Base-by-base conservation (phyloP, 1,140 invertebrate genomes). In the Ptiloglossa arizonensis region DNA sequence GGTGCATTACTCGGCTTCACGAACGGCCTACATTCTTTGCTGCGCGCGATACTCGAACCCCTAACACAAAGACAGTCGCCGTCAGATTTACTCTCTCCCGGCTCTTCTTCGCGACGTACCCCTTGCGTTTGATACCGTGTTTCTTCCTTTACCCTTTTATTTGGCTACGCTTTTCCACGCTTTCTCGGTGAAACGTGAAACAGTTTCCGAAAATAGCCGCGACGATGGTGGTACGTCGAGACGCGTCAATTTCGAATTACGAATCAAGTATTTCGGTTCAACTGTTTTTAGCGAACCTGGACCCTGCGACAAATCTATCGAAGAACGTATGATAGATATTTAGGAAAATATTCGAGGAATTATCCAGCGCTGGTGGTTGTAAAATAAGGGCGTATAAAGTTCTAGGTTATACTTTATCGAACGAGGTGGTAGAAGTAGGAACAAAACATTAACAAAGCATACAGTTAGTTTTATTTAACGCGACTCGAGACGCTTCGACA, bases 1-100 rank as follows among this genome's bases (percentile, higher is more conserved):
- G 52, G 29, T 67, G 68, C 83, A 76, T 86, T 85, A 86, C 80
- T 82, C 50, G 48, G 38, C 52, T 52, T 29, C 67, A 68, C 32
- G 44, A 71, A 71, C 84, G 84, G 78, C 80, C 84, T 71, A 86
- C 67, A 85, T 86, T 80, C 76, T 70, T 74, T 68, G 46, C 52
- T 19, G 13, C 27, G 13, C 22, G 15, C 50, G 15, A 24, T 68
- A 52, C 66, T 69, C 77, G 73, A 78, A 64, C 50, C 66, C 59
- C 38, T 59, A 35, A 72, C 66, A 62, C 64, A 72, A 80, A 81
- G 72, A 84, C 54, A 69, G 62, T 59, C 29, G 29, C 56, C n/a
- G 50, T 44, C 50, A 54, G 56, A 54, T 71, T 80, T 72, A n/a
- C 44, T 41, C 41, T 19, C 19, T 22, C 22, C 22, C 17, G n/a